Percentiles rank a stretch among this genome's conserved stretches.
These are phyloP conservation scores for Lepas anatifera DNA, from an alignment of 2,888 invertebrate genomes.

Conservation along the genomic window DNA sequence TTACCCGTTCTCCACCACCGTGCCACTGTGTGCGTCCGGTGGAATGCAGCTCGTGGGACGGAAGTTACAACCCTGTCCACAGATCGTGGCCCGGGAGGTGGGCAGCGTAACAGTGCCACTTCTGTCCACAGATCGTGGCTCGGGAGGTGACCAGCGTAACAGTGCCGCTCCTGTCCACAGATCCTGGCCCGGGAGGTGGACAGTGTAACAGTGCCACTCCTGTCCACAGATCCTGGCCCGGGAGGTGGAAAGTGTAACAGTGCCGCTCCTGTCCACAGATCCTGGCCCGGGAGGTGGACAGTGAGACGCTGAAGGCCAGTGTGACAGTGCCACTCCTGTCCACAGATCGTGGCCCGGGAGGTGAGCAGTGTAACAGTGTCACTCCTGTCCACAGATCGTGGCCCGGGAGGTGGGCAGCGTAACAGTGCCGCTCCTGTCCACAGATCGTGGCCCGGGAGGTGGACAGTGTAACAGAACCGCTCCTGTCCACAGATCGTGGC, in stretches of 20 bases:
- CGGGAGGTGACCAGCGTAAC: conserved; percentile 65
- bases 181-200: conserved; percentile 52
- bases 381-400: not conserved
- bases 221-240: not conserved
- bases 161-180: conserved; percentile 64
- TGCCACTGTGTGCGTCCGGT: too few species aligned
- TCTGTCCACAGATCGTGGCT: conserved; percentile 60
- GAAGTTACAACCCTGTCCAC: not conserved
- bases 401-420: not conserved
- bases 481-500: too few species aligned
- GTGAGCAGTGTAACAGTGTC: not conserved
- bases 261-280: not conserved
- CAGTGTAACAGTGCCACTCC: conserved; percentile 39
- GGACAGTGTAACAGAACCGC: too few species aligned
- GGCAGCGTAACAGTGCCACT: conserved; percentile 53
- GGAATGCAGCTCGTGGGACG: too few species aligned
- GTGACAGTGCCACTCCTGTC: too few species aligned
- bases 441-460: not conserved
- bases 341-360: not conserved
- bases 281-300: not conserved
- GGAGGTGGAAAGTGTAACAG: conserved; percentile 31
- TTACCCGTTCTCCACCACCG: too few species aligned
- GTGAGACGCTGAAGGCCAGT: too few species aligned
- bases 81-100: conserved; percentile 71
- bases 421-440: not conserved